Conservation (phyloP, 2,113 vertebrate species). For the Ctenodactylus gundi region DNA sequence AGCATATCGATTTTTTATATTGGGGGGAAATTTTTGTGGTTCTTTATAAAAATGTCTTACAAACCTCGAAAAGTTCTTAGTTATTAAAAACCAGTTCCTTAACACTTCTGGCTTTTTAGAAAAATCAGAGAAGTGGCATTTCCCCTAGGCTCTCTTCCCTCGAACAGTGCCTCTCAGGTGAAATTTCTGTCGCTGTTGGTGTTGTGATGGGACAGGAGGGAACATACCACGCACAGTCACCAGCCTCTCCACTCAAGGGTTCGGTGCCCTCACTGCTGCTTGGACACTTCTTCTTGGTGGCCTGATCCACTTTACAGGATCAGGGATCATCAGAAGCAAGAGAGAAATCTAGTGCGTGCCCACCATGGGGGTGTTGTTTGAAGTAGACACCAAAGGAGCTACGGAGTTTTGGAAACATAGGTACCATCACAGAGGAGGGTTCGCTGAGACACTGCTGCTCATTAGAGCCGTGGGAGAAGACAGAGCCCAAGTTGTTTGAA, state of each 20-base stretch:
- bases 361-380: not conserved
- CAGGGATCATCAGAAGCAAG: not conserved
- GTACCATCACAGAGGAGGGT: not conserved
- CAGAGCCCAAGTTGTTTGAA: not conserved
- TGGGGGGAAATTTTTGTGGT: not conserved
- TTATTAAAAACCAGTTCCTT: not conserved
- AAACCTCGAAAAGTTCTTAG: not conserved
- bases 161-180: not conserved
- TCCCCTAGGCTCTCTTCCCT: not conserved
- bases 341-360: not conserved
- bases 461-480: rapidly evolving
- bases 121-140: not conserved
- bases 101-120: not conserved
- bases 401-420: not conserved
- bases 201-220: not conserved
- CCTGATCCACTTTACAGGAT: not conserved
- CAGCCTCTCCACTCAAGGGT: not conserved
- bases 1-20: not conserved
- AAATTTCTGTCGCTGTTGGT: not conserved
- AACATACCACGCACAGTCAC: not conserved
- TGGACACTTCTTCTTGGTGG: not conserved
- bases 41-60: not conserved
- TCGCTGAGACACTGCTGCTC: too few species aligned
- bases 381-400: not conserved
- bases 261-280: not conserved